Evolutionary conservation across 2,113 vertebrate species (phyloP).

Genomic region (Laticauda laticaudata): DNA sequence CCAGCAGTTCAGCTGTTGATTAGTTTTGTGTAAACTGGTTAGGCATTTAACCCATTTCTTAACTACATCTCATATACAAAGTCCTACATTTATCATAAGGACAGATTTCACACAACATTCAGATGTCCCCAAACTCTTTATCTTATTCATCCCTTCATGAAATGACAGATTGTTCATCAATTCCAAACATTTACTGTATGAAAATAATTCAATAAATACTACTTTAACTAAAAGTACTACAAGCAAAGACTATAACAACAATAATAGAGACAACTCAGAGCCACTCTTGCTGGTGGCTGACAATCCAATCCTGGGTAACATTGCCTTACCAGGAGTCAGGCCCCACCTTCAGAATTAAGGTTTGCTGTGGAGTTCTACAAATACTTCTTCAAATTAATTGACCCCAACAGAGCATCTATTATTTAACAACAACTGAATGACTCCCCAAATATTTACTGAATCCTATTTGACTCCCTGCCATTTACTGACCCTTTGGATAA

Average conservation of each 20-base stretch:
- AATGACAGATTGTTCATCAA: neutral
- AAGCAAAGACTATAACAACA: neutral
- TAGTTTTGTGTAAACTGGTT: neutral
- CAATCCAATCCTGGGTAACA: neutral
- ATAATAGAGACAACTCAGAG: neutral
- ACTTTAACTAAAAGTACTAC: neutral
- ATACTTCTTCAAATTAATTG: neutral
- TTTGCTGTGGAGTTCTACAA: neutral
- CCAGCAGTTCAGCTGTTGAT: neutral
- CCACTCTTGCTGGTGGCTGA: neutral
- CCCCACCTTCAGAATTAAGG: neutral
- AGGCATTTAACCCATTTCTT: neutral
- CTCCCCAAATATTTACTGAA: neutral
- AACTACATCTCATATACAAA: neutral
- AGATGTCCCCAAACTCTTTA: neutral
- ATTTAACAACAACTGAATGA: neutral
- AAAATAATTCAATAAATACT: neutral
- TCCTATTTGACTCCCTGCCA: neutral
- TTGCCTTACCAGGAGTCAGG: neutral
- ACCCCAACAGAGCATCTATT: neutral
- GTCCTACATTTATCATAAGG: neutral
- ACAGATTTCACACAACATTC: neutral
- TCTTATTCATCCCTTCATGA: neutral
- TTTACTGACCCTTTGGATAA: neutral
- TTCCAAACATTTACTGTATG: neutral